Evolutionary conservation across 2,113 vertebrate species (phyloP).

Genomic region (Antennarius striatus): DNA sequence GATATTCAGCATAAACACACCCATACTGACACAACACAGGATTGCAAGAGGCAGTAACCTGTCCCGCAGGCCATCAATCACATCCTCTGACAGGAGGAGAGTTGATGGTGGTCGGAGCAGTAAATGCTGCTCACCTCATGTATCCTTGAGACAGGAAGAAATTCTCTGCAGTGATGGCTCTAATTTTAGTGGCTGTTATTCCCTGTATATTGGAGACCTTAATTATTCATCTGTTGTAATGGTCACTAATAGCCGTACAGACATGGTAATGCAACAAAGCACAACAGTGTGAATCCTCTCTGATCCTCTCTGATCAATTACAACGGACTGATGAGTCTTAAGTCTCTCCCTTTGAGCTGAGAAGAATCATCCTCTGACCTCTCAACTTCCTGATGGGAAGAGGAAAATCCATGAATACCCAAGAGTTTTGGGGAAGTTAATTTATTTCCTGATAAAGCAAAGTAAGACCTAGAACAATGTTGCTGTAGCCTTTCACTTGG

Average conservation of each 20-base stretch:
- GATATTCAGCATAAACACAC: slow-evolving; percentile 38
- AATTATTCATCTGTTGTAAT: slow-evolving; percentile 53
- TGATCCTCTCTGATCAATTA: slow-evolving; percentile 26
- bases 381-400: slow-evolving; percentile 55
- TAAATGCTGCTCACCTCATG: slow-evolving; percentile 23
- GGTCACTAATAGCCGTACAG: slow-evolving; percentile 31
- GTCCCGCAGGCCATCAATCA: slow-evolving; percentile 33
- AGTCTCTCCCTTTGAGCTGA: slow-evolving; percentile 11
- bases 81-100: slow-evolving; percentile 22
- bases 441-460: slow-evolving; percentile 74
- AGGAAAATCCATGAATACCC: slow-evolving; percentile 60
- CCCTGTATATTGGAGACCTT: slow-evolving; percentile 17
- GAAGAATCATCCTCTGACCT: slow-evolving; percentile 50
- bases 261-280: slow-evolving; percentile 4
- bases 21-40: not conserved
- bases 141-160: slow-evolving; percentile 2
- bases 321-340: slow-evolving; percentile 19
- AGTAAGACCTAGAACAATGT: slow-evolving; percentile 52
- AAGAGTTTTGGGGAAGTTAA: slow-evolving; percentile 60
- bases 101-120: slow-evolving; percentile 12
- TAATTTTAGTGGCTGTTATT: slow-evolving; percentile 33
- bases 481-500: slow-evolving; percentile 55
- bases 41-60: slow-evolving; percentile 24
- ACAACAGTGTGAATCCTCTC: slow-evolving; percentile 13
- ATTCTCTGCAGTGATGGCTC: slow-evolving; percentile 5